Percentiles rank a stretch among this genome's conserved stretches.
Conservation (phyloP, 2,888 invertebrate genomes). For the Auanema sp. region DNA sequence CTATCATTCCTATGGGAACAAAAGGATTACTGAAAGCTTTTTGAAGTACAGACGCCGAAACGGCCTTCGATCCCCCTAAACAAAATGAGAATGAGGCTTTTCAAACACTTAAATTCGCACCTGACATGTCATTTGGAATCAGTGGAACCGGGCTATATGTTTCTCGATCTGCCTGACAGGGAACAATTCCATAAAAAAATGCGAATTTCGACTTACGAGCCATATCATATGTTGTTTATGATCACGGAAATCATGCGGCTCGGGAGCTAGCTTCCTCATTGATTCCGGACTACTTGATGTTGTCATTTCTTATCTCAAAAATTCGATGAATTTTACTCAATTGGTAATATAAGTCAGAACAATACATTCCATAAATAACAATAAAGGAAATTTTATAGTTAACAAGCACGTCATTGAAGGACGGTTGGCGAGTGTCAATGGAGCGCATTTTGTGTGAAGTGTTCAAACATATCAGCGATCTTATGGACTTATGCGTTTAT, state of each 20-base stretch:
- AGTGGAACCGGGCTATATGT: conserved; percentile 42
- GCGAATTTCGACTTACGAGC: conserved; percentile 26
- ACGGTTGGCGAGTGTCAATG: too few species aligned
- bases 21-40: conserved; percentile 50
- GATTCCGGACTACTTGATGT: conserved; percentile 1
- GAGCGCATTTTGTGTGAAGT: too few species aligned
- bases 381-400: conserved; percentile 1
- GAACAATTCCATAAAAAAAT: background rate
- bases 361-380: background rate
- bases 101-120: conserved; percentile 6
- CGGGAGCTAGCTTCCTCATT: conserved; percentile 12
- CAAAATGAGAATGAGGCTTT: conserved; percentile 3
- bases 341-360: conserved; percentile 2
- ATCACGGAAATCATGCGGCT: conserved; percentile 49
- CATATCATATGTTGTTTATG: conserved; percentile 50
- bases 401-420: background rate
- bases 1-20: conserved; percentile 53
- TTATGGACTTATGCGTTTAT: too few species aligned
- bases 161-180: conserved; percentile 32
- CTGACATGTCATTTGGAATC: conserved; percentile 47
- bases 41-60: conserved; percentile 32
- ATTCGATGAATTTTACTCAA: background rate
- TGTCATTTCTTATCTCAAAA: too few species aligned
- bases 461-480: too few species aligned
- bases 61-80: conserved; percentile 6